These are phyloP conservation scores for Xiphias gladius DNA, from an alignment of 2,113 vertebrate species.

Conservation along the genomic window DNA sequence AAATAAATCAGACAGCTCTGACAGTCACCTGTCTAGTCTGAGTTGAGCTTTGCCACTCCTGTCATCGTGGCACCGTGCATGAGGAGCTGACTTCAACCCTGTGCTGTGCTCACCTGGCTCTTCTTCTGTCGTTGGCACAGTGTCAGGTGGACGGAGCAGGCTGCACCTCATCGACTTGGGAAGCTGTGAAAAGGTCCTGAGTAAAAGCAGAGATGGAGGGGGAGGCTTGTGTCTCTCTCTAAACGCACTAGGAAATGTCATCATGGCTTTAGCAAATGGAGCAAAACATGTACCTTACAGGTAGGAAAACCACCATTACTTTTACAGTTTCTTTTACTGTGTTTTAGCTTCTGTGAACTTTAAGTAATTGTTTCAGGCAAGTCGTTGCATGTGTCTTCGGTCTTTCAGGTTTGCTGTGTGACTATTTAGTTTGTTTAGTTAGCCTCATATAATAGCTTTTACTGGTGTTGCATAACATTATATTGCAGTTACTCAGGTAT, in stretches of 20 bases:
- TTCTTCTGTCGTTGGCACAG: constrained; percentile 58
- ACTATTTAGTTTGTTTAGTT: constrained; percentile 46
- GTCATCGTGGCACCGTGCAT: constrained; percentile 24
- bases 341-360: constrained; percentile 21
- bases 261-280: constrained; percentile 95
- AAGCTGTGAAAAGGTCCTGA: constrained; percentile 91
- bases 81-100: constrained; percentile 45
- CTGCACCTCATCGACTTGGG: constrained; percentile 97
- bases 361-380: constrained; percentile 54
- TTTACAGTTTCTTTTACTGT: background rate
- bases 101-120: constrained; percentile 46
- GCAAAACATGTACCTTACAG: constrained; percentile 98
- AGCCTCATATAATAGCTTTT: constrained; percentile 40
- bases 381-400: constrained; percentile 38
- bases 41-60: constrained; percentile 42
- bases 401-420: constrained; percentile 21
- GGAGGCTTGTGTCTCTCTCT: constrained; percentile 91
- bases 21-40: constrained; percentile 46
- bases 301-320: constrained; percentile 80
- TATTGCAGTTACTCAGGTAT: constrained; percentile 35
- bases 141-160: constrained; percentile 93
- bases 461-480: constrained; percentile 42
- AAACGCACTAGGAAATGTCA: constrained; percentile 94
- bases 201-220: constrained; percentile 90
- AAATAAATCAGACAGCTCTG: constrained; percentile 68